Evolutionary conservation across 2,888 invertebrate genomes (phyloP).

Genomic region (Drosophila antonietae): DNA sequence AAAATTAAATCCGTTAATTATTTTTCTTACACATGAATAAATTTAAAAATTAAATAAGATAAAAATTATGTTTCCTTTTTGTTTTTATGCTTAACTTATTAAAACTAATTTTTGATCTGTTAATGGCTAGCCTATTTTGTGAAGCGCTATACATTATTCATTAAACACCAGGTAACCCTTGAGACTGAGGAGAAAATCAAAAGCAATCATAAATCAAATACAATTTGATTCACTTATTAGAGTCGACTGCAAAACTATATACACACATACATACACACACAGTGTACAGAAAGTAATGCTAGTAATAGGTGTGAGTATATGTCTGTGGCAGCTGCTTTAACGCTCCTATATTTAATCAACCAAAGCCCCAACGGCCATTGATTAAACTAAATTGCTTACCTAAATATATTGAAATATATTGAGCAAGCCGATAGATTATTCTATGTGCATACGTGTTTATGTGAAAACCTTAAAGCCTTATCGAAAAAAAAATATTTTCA

Average conservation of each 20-base stretch:
- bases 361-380: slow-evolving; percentile 55
- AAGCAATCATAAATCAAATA: slow-evolving; percentile 70
- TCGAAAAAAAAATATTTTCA: slow-evolving; percentile 38
- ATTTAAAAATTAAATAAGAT: slow-evolving; percentile 3
- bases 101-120: no score
- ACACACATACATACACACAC: slow-evolving; percentile 2
- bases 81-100: neutral
- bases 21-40: slow-evolving; percentile 6
- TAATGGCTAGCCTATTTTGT: slow-evolving; percentile 21
- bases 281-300: neutral
- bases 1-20: slow-evolving; percentile 21
- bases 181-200: slow-evolving; percentile 50
- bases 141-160: slow-evolving; percentile 55
- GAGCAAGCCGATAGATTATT: slow-evolving; percentile 4
- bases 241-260: slow-evolving; percentile 29
- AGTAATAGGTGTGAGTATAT: slow-evolving; percentile 6
- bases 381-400: slow-evolving; percentile 66
- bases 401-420: slow-evolving; percentile 13
- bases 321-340: slow-evolving; percentile 48
- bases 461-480: slow-evolving; percentile 45
- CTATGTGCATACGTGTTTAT: neutral
- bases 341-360: slow-evolving; percentile 74
- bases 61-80: neutral
- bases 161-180: slow-evolving; percentile 48
- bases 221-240: slow-evolving; percentile 74